phyloP scores from a whole-genome alignment of 2,888 invertebrate species.

The Thymelicus acteon region DNA sequence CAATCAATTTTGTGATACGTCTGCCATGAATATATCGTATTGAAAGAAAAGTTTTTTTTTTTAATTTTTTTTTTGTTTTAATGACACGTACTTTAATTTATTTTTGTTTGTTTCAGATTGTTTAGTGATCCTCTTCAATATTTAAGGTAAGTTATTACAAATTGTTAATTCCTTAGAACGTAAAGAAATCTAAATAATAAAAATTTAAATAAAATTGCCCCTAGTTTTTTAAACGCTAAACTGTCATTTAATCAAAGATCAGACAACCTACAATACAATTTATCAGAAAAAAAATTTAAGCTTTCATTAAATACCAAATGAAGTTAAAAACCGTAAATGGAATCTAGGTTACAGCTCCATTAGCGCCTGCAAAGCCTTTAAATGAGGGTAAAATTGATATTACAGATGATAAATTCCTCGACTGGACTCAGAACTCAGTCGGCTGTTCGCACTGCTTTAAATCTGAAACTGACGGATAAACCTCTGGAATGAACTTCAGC shows the following conservation, averaged over 20 bases:
- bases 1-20: neutral
- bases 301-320: neutral
- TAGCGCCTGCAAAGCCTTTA: neutral
- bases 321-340: neutral
- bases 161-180: too few relatives aligned
- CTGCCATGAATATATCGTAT: too few relatives aligned
- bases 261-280: too few relatives aligned
- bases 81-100: neutral
- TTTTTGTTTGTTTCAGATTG: slow-evolving; percentile 21
- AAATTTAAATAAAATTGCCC: too few relatives aligned
- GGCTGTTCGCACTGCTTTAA: neutral
- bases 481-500: neutral
- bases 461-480: slow-evolving; percentile 5
- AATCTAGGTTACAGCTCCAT: slow-evolving; percentile 20
- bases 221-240: too few relatives aligned
- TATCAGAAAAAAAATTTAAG: too few relatives aligned
- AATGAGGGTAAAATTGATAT: slow-evolving; percentile 4
- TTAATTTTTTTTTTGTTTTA: too few relatives aligned
- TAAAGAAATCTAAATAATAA: too few relatives aligned
- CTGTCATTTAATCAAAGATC: too few relatives aligned
- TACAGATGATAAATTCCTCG: slow-evolving; percentile 7
- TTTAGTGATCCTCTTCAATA: neutral
- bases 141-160: slow-evolving; percentile 13
- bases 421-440: neutral
- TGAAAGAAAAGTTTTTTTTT: too few relatives aligned